Conservation (phyloP, 2,797 vertebrate genomes). For the Labroides dimidiatus region DNA sequence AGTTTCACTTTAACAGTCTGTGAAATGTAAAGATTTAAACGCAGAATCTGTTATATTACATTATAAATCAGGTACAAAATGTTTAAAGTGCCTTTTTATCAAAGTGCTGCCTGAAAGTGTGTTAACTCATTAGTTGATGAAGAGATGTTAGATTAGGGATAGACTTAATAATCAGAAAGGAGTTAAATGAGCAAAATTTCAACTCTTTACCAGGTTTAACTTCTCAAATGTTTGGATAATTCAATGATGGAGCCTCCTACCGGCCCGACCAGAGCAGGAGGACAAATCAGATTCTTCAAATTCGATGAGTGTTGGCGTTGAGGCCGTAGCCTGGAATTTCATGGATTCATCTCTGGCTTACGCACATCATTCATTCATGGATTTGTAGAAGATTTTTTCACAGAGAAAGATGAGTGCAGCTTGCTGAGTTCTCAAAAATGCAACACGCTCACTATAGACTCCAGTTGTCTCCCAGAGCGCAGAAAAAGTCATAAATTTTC, state of each 20-base stretch:
- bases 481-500: no score
- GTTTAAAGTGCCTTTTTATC: neutral
- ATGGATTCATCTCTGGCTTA: no score
- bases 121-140: neutral
- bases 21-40: slow-evolving; percentile 14
- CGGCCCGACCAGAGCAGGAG: no score
- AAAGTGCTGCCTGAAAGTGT: neutral
- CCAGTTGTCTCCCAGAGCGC: no score
- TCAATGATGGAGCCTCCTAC: neutral
- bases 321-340: no score
- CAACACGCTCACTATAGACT: no score
- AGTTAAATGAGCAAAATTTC: neutral
- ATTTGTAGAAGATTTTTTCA: no score
- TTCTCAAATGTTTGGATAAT: neutral
- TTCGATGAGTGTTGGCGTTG: no score
- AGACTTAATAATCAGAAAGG: neutral
- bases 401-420: no score
- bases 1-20: slow-evolving; percentile 33
- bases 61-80: neutral
- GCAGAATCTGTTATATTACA: slow-evolving; percentile 11
- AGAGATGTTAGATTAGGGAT: neutral
- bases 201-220: neutral
- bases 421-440: no score
- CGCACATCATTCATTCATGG: no score
- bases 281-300: no score